Evolutionary conservation across 2,888 invertebrate species (phyloP).

Genomic region (Dynastes hyllus): DNA sequence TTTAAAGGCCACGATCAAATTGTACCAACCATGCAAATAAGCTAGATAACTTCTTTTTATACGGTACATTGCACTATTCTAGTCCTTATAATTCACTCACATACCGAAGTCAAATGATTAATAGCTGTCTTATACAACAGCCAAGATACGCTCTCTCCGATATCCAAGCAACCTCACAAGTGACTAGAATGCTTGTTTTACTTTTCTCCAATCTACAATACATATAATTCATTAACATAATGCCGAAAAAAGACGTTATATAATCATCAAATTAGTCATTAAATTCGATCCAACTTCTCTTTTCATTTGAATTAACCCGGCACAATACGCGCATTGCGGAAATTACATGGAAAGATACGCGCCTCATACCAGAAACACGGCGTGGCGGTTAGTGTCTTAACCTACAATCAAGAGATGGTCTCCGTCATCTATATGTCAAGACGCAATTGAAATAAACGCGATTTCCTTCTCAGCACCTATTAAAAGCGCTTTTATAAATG

Average conservation of each 20-base stretch:
- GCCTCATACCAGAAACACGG: background rate
- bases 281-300: background rate
- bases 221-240: background rate
- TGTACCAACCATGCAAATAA: background rate
- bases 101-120: background rate
- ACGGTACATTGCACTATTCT: background rate
- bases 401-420: background rate
- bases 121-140: background rate
- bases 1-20: background rate
- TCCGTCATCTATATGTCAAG: background rate
- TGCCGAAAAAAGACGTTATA: background rate
- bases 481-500: slow-evolving; percentile 1
- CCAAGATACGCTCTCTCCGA: background rate
- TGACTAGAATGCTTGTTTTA: background rate
- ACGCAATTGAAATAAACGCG: background rate
- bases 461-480: background rate
- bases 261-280: background rate
- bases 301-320: background rate
- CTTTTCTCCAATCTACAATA: background rate
- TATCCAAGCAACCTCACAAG: background rate
- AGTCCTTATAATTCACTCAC: background rate
- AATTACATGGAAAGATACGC: slow-evolving; percentile 7
- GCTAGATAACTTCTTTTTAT: background rate
- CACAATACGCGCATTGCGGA: background rate
- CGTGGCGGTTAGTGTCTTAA: background rate